A percentile compares a stretch with the other conserved stretches of the same genome.
Conservation (phyloP, 1,140 invertebrate species). For the Euwallacea fornicatus region DNA sequence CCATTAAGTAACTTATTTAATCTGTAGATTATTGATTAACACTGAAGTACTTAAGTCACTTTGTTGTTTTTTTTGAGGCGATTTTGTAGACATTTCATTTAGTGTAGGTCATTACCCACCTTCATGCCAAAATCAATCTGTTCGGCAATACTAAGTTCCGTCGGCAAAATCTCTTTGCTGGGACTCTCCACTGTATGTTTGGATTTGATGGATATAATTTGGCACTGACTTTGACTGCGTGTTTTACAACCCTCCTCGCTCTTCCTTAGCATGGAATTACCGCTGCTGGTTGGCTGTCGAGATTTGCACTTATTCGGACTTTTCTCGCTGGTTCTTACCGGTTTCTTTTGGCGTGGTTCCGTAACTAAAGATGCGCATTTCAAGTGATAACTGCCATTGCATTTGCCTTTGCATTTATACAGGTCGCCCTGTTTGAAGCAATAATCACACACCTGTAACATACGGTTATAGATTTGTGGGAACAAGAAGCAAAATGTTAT, state of each 20-base stretch:
- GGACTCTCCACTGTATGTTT: slow-evolving; percentile 29
- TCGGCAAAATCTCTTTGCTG: slow-evolving; percentile 30
- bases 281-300: neutral
- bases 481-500: neutral
- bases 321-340: slow-evolving; percentile 8
- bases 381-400: slow-evolving; percentile 59
- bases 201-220: slow-evolving; percentile 42
- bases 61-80: too few relatives aligned
- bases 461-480: neutral
- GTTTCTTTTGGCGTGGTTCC: slow-evolving; percentile 12
- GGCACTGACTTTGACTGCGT: slow-evolving; percentile 8
- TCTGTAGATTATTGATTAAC: too few relatives aligned
- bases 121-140: slow-evolving; percentile 50
- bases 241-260: slow-evolving; percentile 10
- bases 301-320: neutral
- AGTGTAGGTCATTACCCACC: slow-evolving; percentile 3
- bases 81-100: too few relatives aligned
- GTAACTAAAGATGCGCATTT: slow-evolving; percentile 50
- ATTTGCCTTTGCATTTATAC: slow-evolving; percentile 65
- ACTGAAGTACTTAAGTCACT: too few relatives aligned
- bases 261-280: neutral
- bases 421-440: slow-evolving; percentile 64
- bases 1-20: too few relatives aligned
- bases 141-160: slow-evolving; percentile 42
- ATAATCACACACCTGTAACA: slow-evolving; percentile 63